Evolutionary conservation across 1,140 invertebrate genomes (phyloP).

Genomic region (Agrilus planipennis): DNA sequence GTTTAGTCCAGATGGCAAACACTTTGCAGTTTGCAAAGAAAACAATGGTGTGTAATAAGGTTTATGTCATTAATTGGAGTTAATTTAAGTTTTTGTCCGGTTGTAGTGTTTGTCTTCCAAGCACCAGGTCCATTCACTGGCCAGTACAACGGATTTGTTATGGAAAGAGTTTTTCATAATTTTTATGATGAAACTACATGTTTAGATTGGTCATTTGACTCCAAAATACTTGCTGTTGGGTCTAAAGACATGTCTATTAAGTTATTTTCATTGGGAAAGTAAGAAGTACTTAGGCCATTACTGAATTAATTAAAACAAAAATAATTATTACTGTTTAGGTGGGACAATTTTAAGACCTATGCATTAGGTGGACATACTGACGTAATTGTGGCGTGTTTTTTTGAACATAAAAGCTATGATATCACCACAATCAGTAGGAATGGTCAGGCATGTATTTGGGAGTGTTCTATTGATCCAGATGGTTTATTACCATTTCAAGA

Average conservation of each 20-base stretch:
- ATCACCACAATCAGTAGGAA: slow-evolving; percentile 62
- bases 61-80: slow-evolving; percentile 7
- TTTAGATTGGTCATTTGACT: slow-evolving; percentile 87
- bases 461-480: slow-evolving; percentile 60
- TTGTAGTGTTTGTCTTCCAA: slow-evolving; percentile 73
- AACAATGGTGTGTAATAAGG: slow-evolving; percentile 49
- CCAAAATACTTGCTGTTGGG: slow-evolving; percentile 71
- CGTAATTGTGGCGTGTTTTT: slow-evolving; percentile 71
- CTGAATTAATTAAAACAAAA: slow-evolving; percentile 5
- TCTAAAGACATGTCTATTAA: slow-evolving; percentile 78
- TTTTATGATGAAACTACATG: slow-evolving; percentile 71
- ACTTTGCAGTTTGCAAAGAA: slow-evolving; percentile 81
- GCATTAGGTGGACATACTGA: slow-evolving; percentile 73
- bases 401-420: slow-evolving; percentile 76
- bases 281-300: slow-evolving; percentile 5
- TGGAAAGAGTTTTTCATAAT: slow-evolving; percentile 71
- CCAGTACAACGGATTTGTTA: slow-evolving; percentile 78
- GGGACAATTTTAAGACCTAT: slow-evolving; percentile 58
- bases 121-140: slow-evolving; percentile 66
- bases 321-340: slow-evolving; percentile 16
- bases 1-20: slow-evolving; percentile 90
- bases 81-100: slow-evolving; percentile 4
- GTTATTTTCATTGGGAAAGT: slow-evolving; percentile 64
- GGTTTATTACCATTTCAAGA: slow-evolving; percentile 43
- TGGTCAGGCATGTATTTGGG: slow-evolving; percentile 69